Percentiles rank a stretch among this genome's conserved stretches.
Conservation (phyloP, 2,113 vertebrate genomes). For the Xerus inauris region DNA sequence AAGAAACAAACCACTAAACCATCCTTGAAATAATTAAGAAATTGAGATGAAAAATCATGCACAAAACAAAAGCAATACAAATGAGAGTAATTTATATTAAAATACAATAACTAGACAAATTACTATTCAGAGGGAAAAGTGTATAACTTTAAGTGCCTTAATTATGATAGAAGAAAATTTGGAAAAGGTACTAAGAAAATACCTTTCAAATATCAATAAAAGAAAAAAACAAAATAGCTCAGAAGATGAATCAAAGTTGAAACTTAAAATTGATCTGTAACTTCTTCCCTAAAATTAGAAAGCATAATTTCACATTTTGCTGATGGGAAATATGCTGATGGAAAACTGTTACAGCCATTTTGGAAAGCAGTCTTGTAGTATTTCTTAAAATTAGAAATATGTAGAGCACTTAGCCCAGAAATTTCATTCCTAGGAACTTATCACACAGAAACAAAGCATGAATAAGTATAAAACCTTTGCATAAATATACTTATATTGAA, state of each 20-base stretch:
- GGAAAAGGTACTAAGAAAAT: neutral
- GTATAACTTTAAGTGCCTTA: neutral
- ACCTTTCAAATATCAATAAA: neutral
- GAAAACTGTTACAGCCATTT: neutral
- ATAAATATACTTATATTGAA: neutral
- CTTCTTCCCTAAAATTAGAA: neutral
- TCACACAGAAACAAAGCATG: neutral
- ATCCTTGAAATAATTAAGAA: neutral
- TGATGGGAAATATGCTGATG: neutral
- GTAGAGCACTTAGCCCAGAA: neutral
- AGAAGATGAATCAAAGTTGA: neutral
- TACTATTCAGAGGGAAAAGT: neutral
- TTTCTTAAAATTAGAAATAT: neutral
- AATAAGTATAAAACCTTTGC: neutral
- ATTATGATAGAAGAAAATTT: neutral
- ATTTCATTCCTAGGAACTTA: neutral
- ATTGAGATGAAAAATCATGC: neutral
- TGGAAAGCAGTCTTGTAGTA: neutral
- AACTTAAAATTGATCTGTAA: neutral
- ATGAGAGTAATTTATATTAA: neutral
- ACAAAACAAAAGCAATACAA: neutral
- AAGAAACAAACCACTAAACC: neutral
- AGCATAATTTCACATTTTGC: neutral
- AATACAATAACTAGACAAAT: neutral
- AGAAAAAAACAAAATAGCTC: neutral